Percentiles rank a stretch among this genome's conserved stretches.
phyloP scores from a whole-genome alignment of 2,113 vertebrate species.

The Actinemys pallida region DNA sequence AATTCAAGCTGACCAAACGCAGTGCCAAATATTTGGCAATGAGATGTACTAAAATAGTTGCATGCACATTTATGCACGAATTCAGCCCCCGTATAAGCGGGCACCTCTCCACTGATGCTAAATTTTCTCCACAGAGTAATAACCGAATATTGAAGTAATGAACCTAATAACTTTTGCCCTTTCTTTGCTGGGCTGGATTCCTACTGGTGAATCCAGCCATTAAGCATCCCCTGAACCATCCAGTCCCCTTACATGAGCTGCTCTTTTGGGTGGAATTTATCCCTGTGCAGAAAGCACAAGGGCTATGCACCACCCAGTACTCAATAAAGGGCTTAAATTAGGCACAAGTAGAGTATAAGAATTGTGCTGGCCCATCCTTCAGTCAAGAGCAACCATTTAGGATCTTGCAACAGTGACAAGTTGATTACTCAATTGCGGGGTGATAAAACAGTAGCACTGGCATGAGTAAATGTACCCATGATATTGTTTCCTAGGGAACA shows the following conservation, averaged over 20 bases:
- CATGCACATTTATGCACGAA: background rate
- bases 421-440: background rate
- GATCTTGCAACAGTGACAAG: fast-evolving
- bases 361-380: background rate
- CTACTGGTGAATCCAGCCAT: background rate
- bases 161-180: background rate
- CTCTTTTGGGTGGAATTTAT: background rate
- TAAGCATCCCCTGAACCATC: background rate
- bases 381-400: background rate
- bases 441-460: background rate
- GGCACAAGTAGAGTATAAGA: fast-evolving
- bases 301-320: background rate
- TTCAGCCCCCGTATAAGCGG: background rate
- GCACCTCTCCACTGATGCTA: background rate
- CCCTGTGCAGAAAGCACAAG: background rate
- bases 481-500: background rate
- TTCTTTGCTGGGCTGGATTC: background rate
- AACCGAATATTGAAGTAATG: background rate
- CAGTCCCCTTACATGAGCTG: background rate
- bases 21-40: background rate
- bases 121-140: background rate
- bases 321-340: background rate
- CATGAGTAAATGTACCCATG: background rate
- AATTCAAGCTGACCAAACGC: background rate
- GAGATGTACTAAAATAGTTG: background rate